These are phyloP conservation scores for Hemiprocne comata DNA, from an alignment of 2,113 vertebrate genomes.

Conservation along the genomic window DNA sequence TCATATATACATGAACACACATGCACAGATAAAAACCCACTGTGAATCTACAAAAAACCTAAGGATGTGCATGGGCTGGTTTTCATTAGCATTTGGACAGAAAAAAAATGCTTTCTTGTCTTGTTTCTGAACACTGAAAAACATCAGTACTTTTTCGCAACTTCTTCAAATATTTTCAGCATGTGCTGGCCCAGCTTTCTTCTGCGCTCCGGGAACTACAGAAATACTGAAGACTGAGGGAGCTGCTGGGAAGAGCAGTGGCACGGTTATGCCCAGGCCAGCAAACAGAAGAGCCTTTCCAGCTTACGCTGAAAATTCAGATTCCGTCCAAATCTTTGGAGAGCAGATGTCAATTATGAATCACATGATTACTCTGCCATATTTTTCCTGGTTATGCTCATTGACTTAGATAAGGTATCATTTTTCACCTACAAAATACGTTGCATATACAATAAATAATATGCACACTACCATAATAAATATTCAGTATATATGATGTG, in stretches of 20 bases:
- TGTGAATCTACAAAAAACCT: neutral
- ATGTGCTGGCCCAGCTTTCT: neutral
- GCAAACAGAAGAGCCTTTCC: neutral
- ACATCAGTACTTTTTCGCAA: neutral
- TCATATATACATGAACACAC: neutral
- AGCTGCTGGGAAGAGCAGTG: neutral
- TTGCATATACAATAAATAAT: slow-evolving; percentile 67
- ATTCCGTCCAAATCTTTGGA: slow-evolving; percentile 49
- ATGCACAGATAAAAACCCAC: neutral
- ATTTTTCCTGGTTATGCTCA: slow-evolving; percentile 62
- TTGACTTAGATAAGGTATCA: slow-evolving; percentile 66
- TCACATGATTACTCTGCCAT: slow-evolving; percentile 48
- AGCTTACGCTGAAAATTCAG: slow-evolving; percentile 14
- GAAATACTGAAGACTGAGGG: neutral
- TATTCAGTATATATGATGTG: slow-evolving; percentile 53
- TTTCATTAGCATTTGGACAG: neutral
- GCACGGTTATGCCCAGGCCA: neutral
- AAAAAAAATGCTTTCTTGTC: neutral
- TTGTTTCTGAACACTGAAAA: slow-evolving; percentile 14
- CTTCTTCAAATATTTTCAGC: slow-evolving; percentile 53
- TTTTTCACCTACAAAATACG: slow-evolving; percentile 67
- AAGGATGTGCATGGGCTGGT: neutral
- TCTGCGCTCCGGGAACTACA: neutral
- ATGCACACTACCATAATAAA: slow-evolving; percentile 50
- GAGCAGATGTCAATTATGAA: slow-evolving; percentile 64